These are phyloP conservation scores for Echinometra lucunter DNA, from an alignment of 53 echinoderm and acorn worm genomes.

Conservation along the genomic window DNA sequence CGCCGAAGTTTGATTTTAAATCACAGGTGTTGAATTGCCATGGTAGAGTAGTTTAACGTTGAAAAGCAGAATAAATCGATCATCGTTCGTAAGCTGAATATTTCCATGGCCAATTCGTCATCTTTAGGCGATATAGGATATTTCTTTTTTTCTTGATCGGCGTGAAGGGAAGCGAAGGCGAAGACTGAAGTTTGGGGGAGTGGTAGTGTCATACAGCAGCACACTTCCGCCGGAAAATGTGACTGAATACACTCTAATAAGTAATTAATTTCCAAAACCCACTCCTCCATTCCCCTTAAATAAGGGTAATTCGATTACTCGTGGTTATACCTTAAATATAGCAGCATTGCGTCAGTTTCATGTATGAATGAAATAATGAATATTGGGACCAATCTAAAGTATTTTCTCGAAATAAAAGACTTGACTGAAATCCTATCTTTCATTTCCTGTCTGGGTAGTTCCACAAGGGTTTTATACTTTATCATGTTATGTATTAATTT, in stretches of 20 bases:
- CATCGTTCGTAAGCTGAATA: neutral
- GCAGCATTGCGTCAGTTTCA: too few relatives aligned
- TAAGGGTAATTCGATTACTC: too few relatives aligned
- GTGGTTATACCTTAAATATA: too few relatives aligned
- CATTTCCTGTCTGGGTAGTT: too few relatives aligned
- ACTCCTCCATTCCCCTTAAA: too few relatives aligned
- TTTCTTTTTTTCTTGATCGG: neutral
- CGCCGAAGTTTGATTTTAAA: slow-evolving; percentile 23
- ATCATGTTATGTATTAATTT: too few relatives aligned
- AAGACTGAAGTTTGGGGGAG: neutral
- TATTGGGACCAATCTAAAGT: too few relatives aligned
- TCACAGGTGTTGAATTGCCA: slow-evolving; percentile 38
- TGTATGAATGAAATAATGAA: too few relatives aligned
- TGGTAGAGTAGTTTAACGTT: neutral
- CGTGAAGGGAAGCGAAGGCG: neutral
- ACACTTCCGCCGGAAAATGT: neutral
- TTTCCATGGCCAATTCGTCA: slow-evolving; percentile 16
- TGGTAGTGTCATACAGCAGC: neutral
- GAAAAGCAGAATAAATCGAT: slow-evolving; percentile 14
- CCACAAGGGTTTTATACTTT: too few relatives aligned
- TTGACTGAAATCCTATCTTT: too few relatives aligned
- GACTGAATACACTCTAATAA: neutral
- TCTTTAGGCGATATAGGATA: neutral
- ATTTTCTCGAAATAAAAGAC: too few relatives aligned
- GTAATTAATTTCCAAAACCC: neutral